Percentiles rank a stretch among this genome's conserved stretches.
These are phyloP conservation scores for Drosophila mettleri DNA, from an alignment of 2,888 invertebrate genomes.

Conservation along the genomic window DNA sequence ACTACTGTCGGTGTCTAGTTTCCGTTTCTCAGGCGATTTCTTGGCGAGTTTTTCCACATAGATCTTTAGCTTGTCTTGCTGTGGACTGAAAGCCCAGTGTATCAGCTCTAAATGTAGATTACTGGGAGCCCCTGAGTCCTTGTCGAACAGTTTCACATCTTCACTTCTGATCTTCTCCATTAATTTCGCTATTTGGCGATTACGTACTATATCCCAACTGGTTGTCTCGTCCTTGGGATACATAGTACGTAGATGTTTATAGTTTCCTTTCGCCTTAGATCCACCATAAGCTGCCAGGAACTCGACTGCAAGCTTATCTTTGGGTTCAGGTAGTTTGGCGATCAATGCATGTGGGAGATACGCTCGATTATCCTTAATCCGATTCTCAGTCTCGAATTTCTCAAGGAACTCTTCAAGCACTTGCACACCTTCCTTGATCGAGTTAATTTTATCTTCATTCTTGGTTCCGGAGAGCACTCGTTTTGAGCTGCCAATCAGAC, in stretches of 20 bases:
- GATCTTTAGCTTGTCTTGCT: slow-evolving; percentile 89
- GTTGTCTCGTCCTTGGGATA: slow-evolving; percentile 86
- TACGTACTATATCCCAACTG: slow-evolving; percentile 92
- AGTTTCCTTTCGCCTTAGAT: slow-evolving; percentile 86
- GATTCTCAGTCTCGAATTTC: slow-evolving; percentile 89
- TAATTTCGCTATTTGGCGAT: slow-evolving; percentile 87
- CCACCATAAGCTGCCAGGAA: slow-evolving; percentile 90
- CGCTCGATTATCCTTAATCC: slow-evolving; percentile 89
- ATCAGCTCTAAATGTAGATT: slow-evolving; percentile 89
- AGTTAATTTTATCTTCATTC: slow-evolving; percentile 90
- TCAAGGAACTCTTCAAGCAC: slow-evolving; percentile 90
- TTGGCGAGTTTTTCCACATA: slow-evolving; percentile 84
- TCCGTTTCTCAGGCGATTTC: slow-evolving; percentile 70
- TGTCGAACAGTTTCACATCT: slow-evolving; percentile 87
- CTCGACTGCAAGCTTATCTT: slow-evolving; percentile 86
- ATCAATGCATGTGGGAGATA: slow-evolving; percentile 88
- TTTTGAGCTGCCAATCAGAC: slow-evolving; percentile 90
- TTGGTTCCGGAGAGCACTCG: slow-evolving; percentile 90
- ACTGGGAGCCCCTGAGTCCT: slow-evolving; percentile 88
- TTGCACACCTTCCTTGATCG: slow-evolving; percentile 90
- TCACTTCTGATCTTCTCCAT: slow-evolving; percentile 87
- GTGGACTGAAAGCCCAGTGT: slow-evolving; percentile 92
- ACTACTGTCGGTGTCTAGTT: slow-evolving; percentile 52
- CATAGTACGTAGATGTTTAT: slow-evolving; percentile 90
- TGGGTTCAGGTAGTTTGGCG: slow-evolving; percentile 87